Evolutionary conservation across 1,140 invertebrate species (phyloP).

Genomic region (Dendroctonus valens): DNA sequence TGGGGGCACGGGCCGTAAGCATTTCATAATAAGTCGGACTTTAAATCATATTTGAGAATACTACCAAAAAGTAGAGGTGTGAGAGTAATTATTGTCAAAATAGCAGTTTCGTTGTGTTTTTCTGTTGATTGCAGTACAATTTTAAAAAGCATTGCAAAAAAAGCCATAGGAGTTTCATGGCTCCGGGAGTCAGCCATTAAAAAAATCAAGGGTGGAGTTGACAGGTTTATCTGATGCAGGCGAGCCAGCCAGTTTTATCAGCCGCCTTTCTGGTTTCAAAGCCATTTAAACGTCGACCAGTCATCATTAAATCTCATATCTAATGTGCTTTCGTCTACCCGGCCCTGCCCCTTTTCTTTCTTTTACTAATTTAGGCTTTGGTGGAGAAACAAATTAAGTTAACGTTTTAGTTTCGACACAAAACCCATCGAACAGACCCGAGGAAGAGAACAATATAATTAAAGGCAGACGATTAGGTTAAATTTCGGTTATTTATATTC

Average conservation of each 20-base stretch:
- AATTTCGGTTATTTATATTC: neutral
- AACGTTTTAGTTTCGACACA: no score
- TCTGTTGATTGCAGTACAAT: no score
- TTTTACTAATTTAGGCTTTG: neutral
- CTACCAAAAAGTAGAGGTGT: no score
- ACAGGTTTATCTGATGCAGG: conserved; percentile 45
- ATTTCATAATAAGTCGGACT: no score
- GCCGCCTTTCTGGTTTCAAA: conserved; percentile 38
- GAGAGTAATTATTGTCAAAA: no score
- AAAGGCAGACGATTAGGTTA: neutral
- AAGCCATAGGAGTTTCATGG: neutral
- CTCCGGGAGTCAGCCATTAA: conserved; percentile 17
- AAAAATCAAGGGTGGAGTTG: conserved; percentile 43
- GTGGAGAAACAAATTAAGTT: no score
- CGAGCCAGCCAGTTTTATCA: conserved; percentile 39
- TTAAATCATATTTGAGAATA: no score
- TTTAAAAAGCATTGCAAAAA: no score
- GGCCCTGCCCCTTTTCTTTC: neutral
- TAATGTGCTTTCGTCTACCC: conserved; percentile 35
- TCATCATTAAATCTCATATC: conserved; percentile 45
- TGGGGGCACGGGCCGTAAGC: no score
- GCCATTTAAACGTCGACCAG: conserved; percentile 42
- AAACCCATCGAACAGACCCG: no score
- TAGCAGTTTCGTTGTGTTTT: no score
- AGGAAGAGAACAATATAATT: no score